Percentiles rank a stretch among this genome's conserved stretches.
phyloP scores from a whole-genome alignment of 2,888 invertebrate genomes.

The Orgyia antiqua region DNA sequence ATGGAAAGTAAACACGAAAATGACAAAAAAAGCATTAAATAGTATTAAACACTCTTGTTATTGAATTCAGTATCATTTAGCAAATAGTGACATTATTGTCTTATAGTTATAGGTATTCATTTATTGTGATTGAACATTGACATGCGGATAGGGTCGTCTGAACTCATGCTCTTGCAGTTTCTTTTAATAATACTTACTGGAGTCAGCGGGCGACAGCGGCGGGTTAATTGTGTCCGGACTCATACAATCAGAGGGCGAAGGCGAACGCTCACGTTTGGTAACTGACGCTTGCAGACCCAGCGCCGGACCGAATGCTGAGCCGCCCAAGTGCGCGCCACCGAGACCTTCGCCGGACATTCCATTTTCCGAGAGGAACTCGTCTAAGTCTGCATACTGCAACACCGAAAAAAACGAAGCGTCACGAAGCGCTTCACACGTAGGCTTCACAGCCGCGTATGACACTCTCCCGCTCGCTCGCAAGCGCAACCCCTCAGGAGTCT shows the following conservation, averaged over 20 bases:
- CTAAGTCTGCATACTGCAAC: slow-evolving; percentile 95
- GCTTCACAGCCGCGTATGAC: slow-evolving; percentile 4
- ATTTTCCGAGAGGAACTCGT: slow-evolving; percentile 97
- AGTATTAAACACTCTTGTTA: too few relatives aligned
- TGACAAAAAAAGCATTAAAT: neutral
- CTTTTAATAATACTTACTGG: slow-evolving; percentile 87
- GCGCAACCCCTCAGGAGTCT: slow-evolving; percentile 2
- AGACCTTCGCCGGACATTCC: slow-evolving; percentile 91
- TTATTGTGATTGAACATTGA: too few relatives aligned
- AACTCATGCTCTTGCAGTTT: neutral
- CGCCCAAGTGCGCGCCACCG: slow-evolving; percentile 81
- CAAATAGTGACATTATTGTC: too few relatives aligned
- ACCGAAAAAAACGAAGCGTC: slow-evolving; percentile 20
- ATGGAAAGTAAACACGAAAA: neutral
- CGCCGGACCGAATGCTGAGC: slow-evolving; percentile 79
- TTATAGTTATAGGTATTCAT: too few relatives aligned
- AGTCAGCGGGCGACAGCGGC: slow-evolving; percentile 93
- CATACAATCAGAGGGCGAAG: slow-evolving; percentile 92
- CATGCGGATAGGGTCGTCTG: too few relatives aligned
- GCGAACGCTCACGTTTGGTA: slow-evolving; percentile 91
- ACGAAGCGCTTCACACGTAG: slow-evolving; percentile 17
- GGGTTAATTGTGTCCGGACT: slow-evolving; percentile 93
- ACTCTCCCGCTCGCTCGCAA: slow-evolving; percentile 7
- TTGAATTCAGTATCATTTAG: too few relatives aligned
- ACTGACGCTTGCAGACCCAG: slow-evolving; percentile 82